Evolutionary conservation across 2,888 invertebrate species (phyloP), one percentile per base, ranked within the genome.

Genomic region (Lycia hirtaria): DNA sequence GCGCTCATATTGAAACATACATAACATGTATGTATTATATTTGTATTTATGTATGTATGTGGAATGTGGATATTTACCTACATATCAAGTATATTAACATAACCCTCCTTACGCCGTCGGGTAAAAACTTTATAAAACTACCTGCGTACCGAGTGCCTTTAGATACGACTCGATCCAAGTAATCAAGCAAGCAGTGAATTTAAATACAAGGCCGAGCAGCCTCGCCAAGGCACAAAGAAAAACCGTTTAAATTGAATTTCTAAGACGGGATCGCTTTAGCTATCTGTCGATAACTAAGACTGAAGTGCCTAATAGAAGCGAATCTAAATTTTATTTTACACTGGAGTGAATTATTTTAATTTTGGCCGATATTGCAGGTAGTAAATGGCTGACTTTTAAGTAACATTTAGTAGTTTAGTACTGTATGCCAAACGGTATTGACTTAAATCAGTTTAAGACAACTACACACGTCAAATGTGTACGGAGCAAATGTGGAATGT

Each of bases 141-240:
- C n/a, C 10, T n/a, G n/a, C n/a, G n/a, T n/a, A 41, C 7, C 19
- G 0, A 44, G 22, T 32, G 3, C 32, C 10, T 32, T 20, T 20
- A 41, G 12, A 26, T 47, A 15, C 17, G 24, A 26, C 28, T 10
- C 32, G 28, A 56, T 56, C 50, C 50, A 56, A 50, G 22, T 38
- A 50, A 50, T 56, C 50, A 50, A 40, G 32, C 17, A 40, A 24
- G 30, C 4, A 45, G 19, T 22, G 38, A 50, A 50, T 56, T 45
- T 45, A 50, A 45, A 43, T 50, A 45, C 24, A 48, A 15, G 35
- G 26, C 26, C 9, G 12, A 20, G 24, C 33, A 19, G 22, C 35
- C 55, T 55, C 28, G 48, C 41, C 35, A 49, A 10, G 37, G 56
- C 38, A 50, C 49, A 56, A 56, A 43, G 44, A 49, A 43, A 43